A percentile compares a stretch with the other conserved stretches of the same genome.
phyloP scores from a whole-genome alignment of 1,140 invertebrate species.

The Linepithema humile region DNA sequence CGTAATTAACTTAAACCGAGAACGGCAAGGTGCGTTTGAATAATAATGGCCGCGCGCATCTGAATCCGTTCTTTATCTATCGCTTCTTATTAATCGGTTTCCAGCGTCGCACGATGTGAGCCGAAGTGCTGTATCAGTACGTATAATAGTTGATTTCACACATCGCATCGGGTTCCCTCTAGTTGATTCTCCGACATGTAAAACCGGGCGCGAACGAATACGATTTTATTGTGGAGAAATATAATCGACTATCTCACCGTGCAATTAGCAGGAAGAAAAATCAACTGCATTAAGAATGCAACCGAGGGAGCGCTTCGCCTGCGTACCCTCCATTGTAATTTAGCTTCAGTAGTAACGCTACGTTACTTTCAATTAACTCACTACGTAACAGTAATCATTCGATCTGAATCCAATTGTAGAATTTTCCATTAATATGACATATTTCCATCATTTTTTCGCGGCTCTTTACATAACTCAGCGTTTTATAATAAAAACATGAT shows the following conservation, averaged over 20 bases:
- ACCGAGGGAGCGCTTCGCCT: conserved; percentile 37
- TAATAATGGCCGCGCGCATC: conserved; percentile 37
- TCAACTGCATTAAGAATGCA: conserved; percentile 54
- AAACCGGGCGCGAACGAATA: conserved; percentile 19
- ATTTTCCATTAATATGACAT: neutral
- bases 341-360: conserved; percentile 50
- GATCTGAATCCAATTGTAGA: neutral
- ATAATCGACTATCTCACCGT: conserved; percentile 54
- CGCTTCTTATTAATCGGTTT: conserved; percentile 45
- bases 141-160: conserved; percentile 43
- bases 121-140: conserved; percentile 32
- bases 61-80: conserved; percentile 22
- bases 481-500: neutral
- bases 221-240: conserved; percentile 52
- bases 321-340: conserved; percentile 52
- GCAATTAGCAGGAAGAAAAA: conserved; percentile 49
- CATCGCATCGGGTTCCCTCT: neutral
- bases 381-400: conserved; percentile 27
- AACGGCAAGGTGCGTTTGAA: conserved; percentile 41
- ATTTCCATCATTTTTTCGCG: neutral
- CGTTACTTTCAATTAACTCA: conserved; percentile 54
- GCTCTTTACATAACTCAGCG: neutral
- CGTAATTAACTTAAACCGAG: conserved; percentile 45
- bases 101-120: conserved; percentile 4
- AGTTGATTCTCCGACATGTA: conserved; percentile 37